Evolutionary conservation across 2,797 vertebrate species (phyloP).

Genomic region (Sebastes oblongus): DNA sequence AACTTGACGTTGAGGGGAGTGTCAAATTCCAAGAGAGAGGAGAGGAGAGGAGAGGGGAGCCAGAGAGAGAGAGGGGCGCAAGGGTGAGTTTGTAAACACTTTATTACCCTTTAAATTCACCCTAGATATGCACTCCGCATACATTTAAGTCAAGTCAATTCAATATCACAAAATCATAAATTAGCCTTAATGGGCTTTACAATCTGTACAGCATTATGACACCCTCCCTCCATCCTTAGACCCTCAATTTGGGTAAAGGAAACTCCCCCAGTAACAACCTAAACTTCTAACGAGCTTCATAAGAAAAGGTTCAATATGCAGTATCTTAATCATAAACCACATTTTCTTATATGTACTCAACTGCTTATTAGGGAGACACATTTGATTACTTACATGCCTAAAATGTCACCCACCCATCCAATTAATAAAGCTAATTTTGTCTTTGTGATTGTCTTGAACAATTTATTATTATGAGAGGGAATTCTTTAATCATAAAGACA

Average conservation of each 20-base stretch:
- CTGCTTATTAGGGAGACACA: not conserved
- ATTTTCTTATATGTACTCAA: not conserved
- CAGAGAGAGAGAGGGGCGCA: constrained; percentile 80
- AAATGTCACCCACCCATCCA: not conserved
- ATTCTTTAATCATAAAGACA: too few relatives aligned
- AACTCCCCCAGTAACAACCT: not conserved
- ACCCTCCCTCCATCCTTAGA: not conserved
- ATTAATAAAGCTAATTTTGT: not conserved
- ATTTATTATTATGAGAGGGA: not conserved
- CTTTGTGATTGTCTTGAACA: not conserved
- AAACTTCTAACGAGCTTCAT: not conserved
- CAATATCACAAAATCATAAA: not conserved
- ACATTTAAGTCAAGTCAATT: not conserved
- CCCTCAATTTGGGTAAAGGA: not conserved
- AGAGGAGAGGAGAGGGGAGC: constrained; percentile 72
- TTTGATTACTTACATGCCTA: not conserved
- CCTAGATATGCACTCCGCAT: not conserved
- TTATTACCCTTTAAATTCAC: constrained; percentile 69
- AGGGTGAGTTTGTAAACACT: constrained; percentile 89
- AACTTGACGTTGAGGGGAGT: constrained; percentile 77
- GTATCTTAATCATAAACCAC: not conserved
- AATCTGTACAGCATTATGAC: not conserved
- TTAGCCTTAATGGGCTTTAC: not conserved
- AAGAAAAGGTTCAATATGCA: not conserved
- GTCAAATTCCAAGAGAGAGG: constrained; percentile 86